These are phyloP conservation scores for Spodoptera litura DNA, from an alignment of 1,140 invertebrate genomes.

Conservation along the genomic window DNA sequence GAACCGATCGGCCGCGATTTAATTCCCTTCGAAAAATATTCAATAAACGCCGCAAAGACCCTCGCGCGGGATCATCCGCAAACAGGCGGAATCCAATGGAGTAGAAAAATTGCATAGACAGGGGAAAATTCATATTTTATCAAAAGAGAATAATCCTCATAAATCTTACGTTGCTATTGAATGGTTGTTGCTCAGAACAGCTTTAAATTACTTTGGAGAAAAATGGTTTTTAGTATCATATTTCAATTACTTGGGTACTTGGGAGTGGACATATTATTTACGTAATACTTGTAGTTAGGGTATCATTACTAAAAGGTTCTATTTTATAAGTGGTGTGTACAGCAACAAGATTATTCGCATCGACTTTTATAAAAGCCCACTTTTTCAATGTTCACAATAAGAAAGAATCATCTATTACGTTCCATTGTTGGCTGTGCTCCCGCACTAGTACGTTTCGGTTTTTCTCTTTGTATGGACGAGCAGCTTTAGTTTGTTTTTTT, in stretches of 20 bases:
- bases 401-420: slow-evolving; percentile 62
- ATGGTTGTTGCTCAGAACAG: slow-evolving; percentile 30
- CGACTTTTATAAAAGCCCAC: slow-evolving; percentile 59
- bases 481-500: slow-evolving; percentile 37
- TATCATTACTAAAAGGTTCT: background rate
- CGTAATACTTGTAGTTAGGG: background rate
- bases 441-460: slow-evolving; percentile 50
- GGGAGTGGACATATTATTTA: background rate
- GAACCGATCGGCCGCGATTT: slow-evolving; percentile 71
- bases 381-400: slow-evolving; percentile 59
- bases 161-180: slow-evolving; percentile 44
- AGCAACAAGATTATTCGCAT: slow-evolving; percentile 52
- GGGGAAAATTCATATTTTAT: slow-evolving; percentile 49
- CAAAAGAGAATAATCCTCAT: slow-evolving; percentile 38
- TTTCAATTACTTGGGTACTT: background rate
- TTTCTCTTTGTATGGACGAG: slow-evolving; percentile 47
- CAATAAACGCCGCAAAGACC: slow-evolving; percentile 77
- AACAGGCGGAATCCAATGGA: slow-evolving; percentile 58
- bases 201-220: slow-evolving; percentile 10
- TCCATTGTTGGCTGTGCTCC: slow-evolving; percentile 57
- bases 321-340: slow-evolving; percentile 6
- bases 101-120: slow-evolving; percentile 59
- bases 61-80: slow-evolving; percentile 62
- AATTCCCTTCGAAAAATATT: slow-evolving; percentile 81
- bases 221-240: background rate